These are phyloP conservation scores for Pangasianodon gigas DNA, from an alignment of 2,113 vertebrate genomes.

Conservation along the genomic window DNA sequence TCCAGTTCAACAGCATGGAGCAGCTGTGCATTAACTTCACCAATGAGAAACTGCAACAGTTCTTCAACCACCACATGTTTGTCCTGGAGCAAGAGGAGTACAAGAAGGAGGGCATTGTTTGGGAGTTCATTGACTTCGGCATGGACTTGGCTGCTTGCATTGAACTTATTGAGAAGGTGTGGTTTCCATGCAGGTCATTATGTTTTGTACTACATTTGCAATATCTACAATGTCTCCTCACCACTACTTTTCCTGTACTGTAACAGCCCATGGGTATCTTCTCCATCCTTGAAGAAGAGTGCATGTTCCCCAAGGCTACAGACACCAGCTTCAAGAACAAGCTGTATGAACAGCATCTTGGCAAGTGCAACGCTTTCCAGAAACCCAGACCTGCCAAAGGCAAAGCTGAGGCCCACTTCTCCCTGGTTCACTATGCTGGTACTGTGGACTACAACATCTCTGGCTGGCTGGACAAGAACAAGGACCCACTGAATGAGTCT, in stretches of 20 bases:
- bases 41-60: constrained; percentile 86
- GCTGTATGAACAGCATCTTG: constrained; percentile 58
- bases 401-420: constrained; percentile 79
- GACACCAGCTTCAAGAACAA: constrained; percentile 57
- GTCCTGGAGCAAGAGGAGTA: constrained; percentile 87
- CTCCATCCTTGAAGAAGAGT: constrained; percentile 75
- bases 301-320: constrained; percentile 75
- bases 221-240: not conserved
- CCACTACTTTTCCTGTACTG: not conserved
- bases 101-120: constrained; percentile 86
- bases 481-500: constrained; percentile 52
- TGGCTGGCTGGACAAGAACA: constrained; percentile 57
- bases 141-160: constrained; percentile 89
- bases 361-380: constrained; percentile 52
- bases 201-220: not conserved
- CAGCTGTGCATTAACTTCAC: constrained; percentile 89
- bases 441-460: constrained; percentile 75
- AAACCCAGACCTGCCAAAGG: constrained; percentile 58
- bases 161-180: constrained; percentile 87
- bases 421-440: constrained; percentile 80
- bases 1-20: constrained; percentile 84
- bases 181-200: constrained; percentile 6
- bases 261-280: constrained; percentile 74
- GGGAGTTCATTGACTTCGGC: constrained; percentile 89
- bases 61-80: constrained; percentile 83